Conservation (phyloP, 2,888 invertebrate species). For the Falcaria lacertinaria region DNA sequence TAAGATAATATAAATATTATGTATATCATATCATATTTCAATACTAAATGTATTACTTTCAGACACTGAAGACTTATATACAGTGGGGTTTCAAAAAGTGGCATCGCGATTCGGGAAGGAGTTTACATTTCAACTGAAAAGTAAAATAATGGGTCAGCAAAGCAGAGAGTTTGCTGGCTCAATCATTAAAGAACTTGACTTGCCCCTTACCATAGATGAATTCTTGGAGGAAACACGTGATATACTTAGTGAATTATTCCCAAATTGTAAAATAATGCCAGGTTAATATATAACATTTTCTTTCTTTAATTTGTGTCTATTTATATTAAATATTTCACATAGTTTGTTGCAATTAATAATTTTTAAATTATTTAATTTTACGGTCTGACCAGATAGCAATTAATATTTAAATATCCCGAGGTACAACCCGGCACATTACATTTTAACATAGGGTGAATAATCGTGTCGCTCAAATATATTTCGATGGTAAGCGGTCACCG, state of each 20-base stretch:
- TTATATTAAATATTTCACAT: too few species aligned
- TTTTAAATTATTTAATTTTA: constrained; percentile 29
- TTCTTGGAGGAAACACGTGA: constrained; percentile 79
- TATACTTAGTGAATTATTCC: constrained; percentile 80
- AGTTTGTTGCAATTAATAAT: neutral
- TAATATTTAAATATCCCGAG: too few species aligned
- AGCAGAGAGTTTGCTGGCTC: constrained; percentile 80
- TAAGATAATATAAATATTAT: too few species aligned
- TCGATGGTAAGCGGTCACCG: too few species aligned
- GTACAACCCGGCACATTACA: too few species aligned
- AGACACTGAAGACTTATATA: constrained; percentile 92
- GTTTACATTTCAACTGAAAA: constrained; percentile 89
- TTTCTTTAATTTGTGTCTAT: too few species aligned
- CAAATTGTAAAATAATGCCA: constrained; percentile 82
- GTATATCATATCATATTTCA: too few species aligned
- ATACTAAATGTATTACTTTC: too few species aligned
- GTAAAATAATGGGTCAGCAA: constrained; percentile 85
- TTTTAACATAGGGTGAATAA: too few species aligned
- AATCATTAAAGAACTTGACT: constrained; percentile 79
- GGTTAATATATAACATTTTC: constrained; percentile 74
- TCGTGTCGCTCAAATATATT: too few species aligned
- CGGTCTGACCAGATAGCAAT: too few species aligned
- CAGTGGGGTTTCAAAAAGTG: constrained; percentile 84
- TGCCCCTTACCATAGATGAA: constrained; percentile 84
- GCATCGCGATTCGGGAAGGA: constrained; percentile 84